Conservation (phyloP, 2,113 vertebrate genomes). For the Datnioides undecimradiatus region DNA sequence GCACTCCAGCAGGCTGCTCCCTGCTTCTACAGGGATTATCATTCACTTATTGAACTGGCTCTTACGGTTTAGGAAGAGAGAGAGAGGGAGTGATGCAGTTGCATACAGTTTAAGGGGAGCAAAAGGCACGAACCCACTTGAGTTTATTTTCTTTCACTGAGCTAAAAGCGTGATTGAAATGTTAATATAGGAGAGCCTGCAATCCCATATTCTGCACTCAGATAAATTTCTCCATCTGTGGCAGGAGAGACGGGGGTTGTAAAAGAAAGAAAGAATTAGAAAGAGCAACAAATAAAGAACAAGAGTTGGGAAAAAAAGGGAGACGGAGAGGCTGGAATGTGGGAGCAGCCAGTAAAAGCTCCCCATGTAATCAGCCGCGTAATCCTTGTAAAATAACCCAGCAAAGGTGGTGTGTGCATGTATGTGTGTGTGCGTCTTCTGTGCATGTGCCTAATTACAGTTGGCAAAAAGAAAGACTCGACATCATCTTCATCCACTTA, state of each 20-base stretch:
- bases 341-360: slow-evolving; percentile 75
- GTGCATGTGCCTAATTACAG: slow-evolving; percentile 34
- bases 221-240: slow-evolving; percentile 61
- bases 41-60: slow-evolving; percentile 77
- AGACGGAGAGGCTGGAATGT: slow-evolving; percentile 72
- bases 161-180: slow-evolving; percentile 78
- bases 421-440: slow-evolving; percentile 10
- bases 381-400: slow-evolving; percentile 80
- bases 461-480: slow-evolving; percentile 33
- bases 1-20: slow-evolving; percentile 60
- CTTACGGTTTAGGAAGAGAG: slow-evolving; percentile 57
- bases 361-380: slow-evolving; percentile 72
- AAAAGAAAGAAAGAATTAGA: slow-evolving; percentile 51
- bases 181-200: slow-evolving; percentile 72
- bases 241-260: slow-evolving; percentile 31
- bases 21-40: slow-evolving; percentile 78
- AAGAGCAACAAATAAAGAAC: slow-evolving; percentile 50
- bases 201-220: slow-evolving; percentile 51
- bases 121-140: slow-evolving; percentile 74
- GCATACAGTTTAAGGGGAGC: slow-evolving; percentile 71
- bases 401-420: slow-evolving; percentile 44
- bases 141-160: slow-evolving; percentile 73
- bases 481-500: neutral
- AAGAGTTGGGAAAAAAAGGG: slow-evolving; percentile 38
- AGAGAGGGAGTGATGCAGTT: slow-evolving; percentile 46